Evolutionary conservation across 2,888 invertebrate genomes (phyloP), one percentile per base, ranked within the genome.

Genomic region (Ischnura elegans): DNA sequence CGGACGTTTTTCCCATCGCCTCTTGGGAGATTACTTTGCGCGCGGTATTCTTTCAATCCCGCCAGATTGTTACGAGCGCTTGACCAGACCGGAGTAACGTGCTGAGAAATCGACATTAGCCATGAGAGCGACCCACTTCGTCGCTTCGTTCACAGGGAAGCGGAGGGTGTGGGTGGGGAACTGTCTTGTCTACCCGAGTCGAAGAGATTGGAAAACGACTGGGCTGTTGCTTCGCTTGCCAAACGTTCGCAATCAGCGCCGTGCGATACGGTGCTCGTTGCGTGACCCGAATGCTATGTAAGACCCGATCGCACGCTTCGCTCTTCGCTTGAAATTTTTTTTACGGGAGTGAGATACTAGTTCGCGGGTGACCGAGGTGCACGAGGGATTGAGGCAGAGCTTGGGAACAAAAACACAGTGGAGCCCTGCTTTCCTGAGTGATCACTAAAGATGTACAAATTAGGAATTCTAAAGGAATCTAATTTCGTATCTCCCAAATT

Each of bases 71-170:
- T 76, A 76, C 76, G 76, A 76, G n/a, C 76, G 36, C 76, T 76
- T 76, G 76, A 76, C 76, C 76, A 76, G 76, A 76, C 76, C 10
- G 76, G n/a, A 29, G 76, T 76, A 76, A 76, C 76, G 76, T 76
- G 76, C 76, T 36, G 76, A 76, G 76, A 76, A 76, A 76, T 36
- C 76, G 76, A 76, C 76, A 76, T 76, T n/a, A 76, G 76, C 76
- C 76, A 76, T 76, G 76, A 36, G 76, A 76, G n/a, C 76, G 76
- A 76, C 76, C 76, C 76, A 76, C 29, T 76, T 76, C 29, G 36
- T 29, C 76, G 36, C 36, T 76, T 2, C 16, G 6, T n/a, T 76
- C 76, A 16, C 76, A 16, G 36, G 76, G 36, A 61, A 3, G 36
- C 0, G 29, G 29, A 5, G 36, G 76, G 76, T n/a, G n/a, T n/a